phyloP scores from a whole-genome alignment of 1,140 invertebrate genomes.

The Pseudoatta argentina region DNA sequence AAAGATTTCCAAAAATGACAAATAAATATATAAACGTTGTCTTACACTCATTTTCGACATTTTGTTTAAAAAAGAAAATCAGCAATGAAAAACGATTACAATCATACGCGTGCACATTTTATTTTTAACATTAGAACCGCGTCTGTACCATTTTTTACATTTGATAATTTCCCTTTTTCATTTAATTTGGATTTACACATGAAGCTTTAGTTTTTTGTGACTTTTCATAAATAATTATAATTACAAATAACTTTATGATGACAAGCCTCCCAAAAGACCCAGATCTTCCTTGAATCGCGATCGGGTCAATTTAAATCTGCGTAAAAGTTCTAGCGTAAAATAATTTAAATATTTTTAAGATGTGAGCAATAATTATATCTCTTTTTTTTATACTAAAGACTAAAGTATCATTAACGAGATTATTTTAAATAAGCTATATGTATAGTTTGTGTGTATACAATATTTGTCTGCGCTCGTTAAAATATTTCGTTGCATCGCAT shows the following conservation, averaged over 20 bases:
- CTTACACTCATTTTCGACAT: neutral
- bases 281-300: no score
- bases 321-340: neutral
- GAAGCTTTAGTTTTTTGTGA: no score
- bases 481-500: constrained; percentile 43
- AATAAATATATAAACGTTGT: neutral
- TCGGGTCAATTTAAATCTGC: no score
- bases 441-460: neutral
- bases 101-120: neutral
- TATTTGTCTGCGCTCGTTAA: constrained; percentile 34
- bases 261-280: no score
- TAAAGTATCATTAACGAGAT: neutral
- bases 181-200: no score
- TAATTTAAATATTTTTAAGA: neutral
- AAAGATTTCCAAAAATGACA: neutral
- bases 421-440: neutral
- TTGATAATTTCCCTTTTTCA: no score
- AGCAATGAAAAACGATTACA: neutral
- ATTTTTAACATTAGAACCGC: neutral
- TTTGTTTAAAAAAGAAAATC: neutral
- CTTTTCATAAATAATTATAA: no score
- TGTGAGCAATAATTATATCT: neutral
- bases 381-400: neutral
- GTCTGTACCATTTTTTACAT: no score
- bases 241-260: no score